Percentiles rank a stretch among this genome's conserved stretches.
Conservation (phyloP, 2,888 invertebrate species). For the Drosophila glabriapex region DNA sequence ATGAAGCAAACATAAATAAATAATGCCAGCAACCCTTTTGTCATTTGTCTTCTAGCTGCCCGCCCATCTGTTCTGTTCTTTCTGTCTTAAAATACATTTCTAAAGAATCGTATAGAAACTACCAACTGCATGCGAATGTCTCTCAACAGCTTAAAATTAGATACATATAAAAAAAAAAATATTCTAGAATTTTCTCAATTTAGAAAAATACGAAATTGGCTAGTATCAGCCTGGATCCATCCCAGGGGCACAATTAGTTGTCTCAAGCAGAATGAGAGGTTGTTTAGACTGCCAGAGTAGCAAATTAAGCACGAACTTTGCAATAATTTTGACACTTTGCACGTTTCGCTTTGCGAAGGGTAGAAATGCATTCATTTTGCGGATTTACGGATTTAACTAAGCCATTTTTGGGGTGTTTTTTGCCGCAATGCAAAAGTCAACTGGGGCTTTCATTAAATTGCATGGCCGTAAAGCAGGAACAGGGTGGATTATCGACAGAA, state of each 20-base stretch:
- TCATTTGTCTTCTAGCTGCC: slow-evolving; percentile 5
- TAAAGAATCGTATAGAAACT: neutral
- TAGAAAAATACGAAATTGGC: neutral
- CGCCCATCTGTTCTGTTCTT: neutral
- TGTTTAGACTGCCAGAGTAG: neutral
- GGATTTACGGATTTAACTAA: neutral
- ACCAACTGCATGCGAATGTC: neutral
- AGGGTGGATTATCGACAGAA: slow-evolving; percentile 8
- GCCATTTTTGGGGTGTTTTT: slow-evolving; percentile 16
- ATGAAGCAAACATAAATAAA: neutral
- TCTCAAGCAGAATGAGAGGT: neutral
- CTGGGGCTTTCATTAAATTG: slow-evolving; percentile 3
- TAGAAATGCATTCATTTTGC: slow-evolving; percentile 14
- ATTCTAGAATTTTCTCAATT: neutral
- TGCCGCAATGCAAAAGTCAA: slow-evolving; percentile 5
- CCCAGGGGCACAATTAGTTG: slow-evolving; percentile 4
- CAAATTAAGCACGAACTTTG: slow-evolving; percentile 12
- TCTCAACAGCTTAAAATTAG: slow-evolving; percentile 4
- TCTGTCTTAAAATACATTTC: slow-evolving; percentile 11
- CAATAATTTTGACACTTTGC: slow-evolving; percentile 8
- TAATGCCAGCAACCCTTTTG: neutral
- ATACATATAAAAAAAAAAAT: neutral
- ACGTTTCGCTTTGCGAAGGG: slow-evolving; percentile 11
- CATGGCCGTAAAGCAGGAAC: neutral
- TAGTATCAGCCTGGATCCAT: neutral